Base-by-base conservation (phyloP, 2,797 vertebrate genomes). In the Eidolon dupreanum region DNA sequence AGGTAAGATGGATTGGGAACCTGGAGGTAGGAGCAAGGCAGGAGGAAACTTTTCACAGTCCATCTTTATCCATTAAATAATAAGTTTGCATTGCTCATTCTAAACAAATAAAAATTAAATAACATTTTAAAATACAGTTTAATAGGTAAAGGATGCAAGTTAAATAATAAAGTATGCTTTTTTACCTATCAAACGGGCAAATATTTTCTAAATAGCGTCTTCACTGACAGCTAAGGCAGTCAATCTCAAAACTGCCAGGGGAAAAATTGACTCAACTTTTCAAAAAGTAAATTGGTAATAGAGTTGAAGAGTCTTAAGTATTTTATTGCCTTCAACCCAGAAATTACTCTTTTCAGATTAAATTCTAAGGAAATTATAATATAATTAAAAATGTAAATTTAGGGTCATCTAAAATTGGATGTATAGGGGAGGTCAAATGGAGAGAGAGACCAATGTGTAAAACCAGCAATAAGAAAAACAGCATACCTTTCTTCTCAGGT, bases 401-500 rank as follows among this genome's bases (percentile, higher is more conserved):
- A 16, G 46, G 15, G 24, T 70, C 38, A 78, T 75, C 24, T 79
- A 71, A 91, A 79, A 53, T 79, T 6, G 43, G 61, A 68, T 11
- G 3, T 33, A 63, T 79, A 15, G 6, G 20, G n/a, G 51, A 49
- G 31, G 5, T 66, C 8, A 46, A 88, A 75, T 3, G 49, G 5
- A 26, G 19, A 10, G 1, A 83, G 6, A 5, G 24, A 46, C 20
- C 24, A 38, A 22, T 31, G 22, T 86, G 9, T 38, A 66, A 87
- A 49, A 88, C 55, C 5, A 7, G 4, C 16, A 55, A 43, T 26
- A 81, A 77, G 9, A 86, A 88, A 41, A 61, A 59, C 0, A 28
- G 2, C 79, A 59, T 97, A 98, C 97, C 97, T 94, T 97, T 98
- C 81, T 97, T 98, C 70, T 97, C 95, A 20, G 96, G 43, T 91